phyloP scores from a whole-genome alignment of 2,113 vertebrate genomes.

The Mastomys coucha region DNA sequence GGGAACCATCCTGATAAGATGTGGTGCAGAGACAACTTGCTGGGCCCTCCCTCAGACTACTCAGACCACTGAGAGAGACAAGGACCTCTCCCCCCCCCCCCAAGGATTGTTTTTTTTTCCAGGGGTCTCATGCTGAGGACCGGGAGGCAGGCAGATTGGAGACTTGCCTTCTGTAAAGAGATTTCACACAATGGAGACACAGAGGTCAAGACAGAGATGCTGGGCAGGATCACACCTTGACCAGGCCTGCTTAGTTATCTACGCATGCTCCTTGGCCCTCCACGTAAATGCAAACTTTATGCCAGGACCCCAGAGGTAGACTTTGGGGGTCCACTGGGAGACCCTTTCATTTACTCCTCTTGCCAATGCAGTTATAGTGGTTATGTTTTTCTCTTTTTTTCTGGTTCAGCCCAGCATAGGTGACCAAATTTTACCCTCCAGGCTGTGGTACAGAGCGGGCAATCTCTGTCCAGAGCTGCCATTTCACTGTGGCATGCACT shows the following conservation, averaged over 20 bases:
- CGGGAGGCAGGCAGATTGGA: background rate
- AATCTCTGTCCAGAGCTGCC: background rate
- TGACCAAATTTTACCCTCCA: background rate
- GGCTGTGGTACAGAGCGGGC: background rate
- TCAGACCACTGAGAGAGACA: background rate
- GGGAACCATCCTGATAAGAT: background rate
- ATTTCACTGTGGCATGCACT: background rate
- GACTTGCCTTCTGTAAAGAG: too few species aligned
- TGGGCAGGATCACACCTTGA: background rate
- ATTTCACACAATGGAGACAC: background rate
- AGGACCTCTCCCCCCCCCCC: too few species aligned
- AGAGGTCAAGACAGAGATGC: background rate
- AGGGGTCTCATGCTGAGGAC: background rate
- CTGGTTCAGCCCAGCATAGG: background rate
- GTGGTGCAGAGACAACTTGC: too few species aligned
- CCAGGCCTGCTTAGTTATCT: too few species aligned
- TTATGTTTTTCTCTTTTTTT: background rate
- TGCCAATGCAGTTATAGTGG: background rate
- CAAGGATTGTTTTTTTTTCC: background rate
- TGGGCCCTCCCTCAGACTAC: background rate
- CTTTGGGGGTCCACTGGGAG: background rate
- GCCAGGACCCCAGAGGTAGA: background rate
- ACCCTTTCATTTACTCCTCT: background rate
- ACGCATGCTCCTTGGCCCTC: background rate
- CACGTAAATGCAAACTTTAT: background rate